These are phyloP conservation scores for Wiebesia pumilae DNA, from an alignment of 1,140 invertebrate genomes.

Conservation along the genomic window DNA sequence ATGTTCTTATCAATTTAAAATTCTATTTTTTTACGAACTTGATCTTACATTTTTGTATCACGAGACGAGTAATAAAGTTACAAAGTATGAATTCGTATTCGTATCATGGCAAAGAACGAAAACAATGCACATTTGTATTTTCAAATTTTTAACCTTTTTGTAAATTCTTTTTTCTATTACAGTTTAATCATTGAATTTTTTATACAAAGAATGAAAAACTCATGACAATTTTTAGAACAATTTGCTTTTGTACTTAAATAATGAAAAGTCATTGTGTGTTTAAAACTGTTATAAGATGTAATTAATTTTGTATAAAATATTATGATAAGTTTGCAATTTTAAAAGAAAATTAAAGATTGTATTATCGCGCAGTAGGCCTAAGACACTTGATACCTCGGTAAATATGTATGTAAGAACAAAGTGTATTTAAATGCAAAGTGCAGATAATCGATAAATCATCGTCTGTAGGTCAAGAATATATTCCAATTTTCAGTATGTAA, in stretches of 20 bases:
- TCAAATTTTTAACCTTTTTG: not conserved
- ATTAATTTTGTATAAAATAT: conserved; percentile 51
- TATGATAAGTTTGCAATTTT: conserved; percentile 42
- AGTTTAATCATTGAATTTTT: not conserved
- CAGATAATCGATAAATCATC: conserved; percentile 48
- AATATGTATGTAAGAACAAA: conserved; percentile 42
- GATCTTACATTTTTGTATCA: conserved; percentile 40
- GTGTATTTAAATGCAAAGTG: conserved; percentile 32
- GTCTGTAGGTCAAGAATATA: conserved; percentile 39
- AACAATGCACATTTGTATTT: not conserved
- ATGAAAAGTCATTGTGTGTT: conserved; percentile 30
- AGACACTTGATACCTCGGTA: conserved; percentile 39
- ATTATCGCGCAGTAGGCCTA: conserved; percentile 37
- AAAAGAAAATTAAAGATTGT: conserved; percentile 16
- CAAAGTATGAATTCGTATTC: conserved; percentile 9
- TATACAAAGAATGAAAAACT: conserved; percentile 14
- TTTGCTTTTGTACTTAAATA: conserved; percentile 50
- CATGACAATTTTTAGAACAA: conserved; percentile 43
- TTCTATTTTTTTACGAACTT: conserved; percentile 44
- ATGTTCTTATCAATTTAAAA: conserved; percentile 48
- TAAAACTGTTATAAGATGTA: conserved; percentile 34
- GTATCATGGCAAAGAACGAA: not conserved
- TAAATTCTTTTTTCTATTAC: conserved; percentile 14
- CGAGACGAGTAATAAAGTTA: not conserved
- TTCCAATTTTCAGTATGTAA: conserved; percentile 47